Conservation (phyloP, 2,888 invertebrate species). For the Stenodera caucasica region DNA sequence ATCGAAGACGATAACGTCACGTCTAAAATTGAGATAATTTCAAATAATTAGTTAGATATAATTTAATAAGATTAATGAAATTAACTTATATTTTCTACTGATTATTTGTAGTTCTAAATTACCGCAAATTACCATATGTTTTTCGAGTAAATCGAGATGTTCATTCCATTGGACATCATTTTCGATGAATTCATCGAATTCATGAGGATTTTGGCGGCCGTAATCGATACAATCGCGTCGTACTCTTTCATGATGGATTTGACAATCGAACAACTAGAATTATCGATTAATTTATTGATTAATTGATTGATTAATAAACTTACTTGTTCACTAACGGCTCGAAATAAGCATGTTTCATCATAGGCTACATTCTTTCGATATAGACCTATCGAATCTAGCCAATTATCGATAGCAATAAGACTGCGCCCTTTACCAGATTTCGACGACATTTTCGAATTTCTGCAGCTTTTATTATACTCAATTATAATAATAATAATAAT, state of each 20-base stretch:
- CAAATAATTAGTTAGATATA: slow-evolving; percentile 14
- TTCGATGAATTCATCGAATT: slow-evolving; percentile 60
- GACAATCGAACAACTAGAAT: slow-evolving; percentile 61
- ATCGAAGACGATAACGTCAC: slow-evolving; percentile 75
- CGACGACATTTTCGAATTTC: slow-evolving; percentile 28
- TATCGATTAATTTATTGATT: slow-evolving; percentile 5
- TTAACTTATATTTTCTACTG: slow-evolving; percentile 49
- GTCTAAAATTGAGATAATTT: slow-evolving; percentile 57
- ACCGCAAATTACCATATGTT: slow-evolving; percentile 54
- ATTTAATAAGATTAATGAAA: slow-evolving; percentile 7
- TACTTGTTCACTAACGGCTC: slow-evolving; percentile 85
- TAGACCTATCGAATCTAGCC: slow-evolving; percentile 77
- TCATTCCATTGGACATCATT: slow-evolving; percentile 41
- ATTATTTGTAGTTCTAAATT: slow-evolving; percentile 51
- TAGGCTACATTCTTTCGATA: slow-evolving; percentile 87
- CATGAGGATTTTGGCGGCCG: slow-evolving; percentile 64
- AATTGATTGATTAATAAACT: slow-evolving; percentile 10
- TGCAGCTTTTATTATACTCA: background rate
- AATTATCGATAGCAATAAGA: slow-evolving; percentile 65
- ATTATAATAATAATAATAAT: background rate
- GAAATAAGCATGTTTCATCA: slow-evolving; percentile 86
- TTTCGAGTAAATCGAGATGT: slow-evolving; percentile 47
- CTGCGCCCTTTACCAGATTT: slow-evolving; percentile 47
- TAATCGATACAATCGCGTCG: slow-evolving; percentile 74
- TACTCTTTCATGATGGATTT: slow-evolving; percentile 74